A percentile compares a stretch with the other conserved stretches of the same genome.
phyloP scores from a whole-genome alignment of 2,797 vertebrate species.

The Hippopotamyrus pictus region DNA sequence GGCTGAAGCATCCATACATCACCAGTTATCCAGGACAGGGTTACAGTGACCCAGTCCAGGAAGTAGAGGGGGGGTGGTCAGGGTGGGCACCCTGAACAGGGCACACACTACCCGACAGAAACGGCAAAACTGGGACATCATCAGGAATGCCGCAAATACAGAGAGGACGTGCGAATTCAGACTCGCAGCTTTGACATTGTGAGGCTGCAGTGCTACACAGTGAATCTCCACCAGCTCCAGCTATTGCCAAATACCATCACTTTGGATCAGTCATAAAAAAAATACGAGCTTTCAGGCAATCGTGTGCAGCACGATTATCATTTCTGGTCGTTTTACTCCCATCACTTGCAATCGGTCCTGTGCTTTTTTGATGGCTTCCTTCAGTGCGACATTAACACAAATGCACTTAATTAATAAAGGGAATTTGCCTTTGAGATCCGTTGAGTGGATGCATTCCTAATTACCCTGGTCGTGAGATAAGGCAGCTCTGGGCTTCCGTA shows the following conservation, averaged over 20 bases:
- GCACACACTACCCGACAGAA: not conserved
- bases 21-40: not conserved
- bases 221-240: not conserved
- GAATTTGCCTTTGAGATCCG: conserved; percentile 55
- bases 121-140: not conserved
- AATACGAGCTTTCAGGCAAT: not conserved
- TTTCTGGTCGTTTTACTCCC: not conserved
- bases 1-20: not conserved
- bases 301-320: conserved; percentile 3
- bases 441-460: conserved; percentile 43
- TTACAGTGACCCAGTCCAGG: not conserved
- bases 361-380: not conserved
- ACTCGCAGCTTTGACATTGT: not conserved
- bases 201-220: not conserved
- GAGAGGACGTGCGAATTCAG: not conserved
- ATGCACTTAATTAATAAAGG: conserved; percentile 56
- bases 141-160: not conserved
- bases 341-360: not conserved
- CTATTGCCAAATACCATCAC: not conserved
- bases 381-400: not conserved
- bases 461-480: conserved; percentile 56
- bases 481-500: conserved; percentile 51
- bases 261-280: not conserved
- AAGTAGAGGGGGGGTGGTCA: not conserved
- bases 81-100: not conserved